Conservation (phyloP, 2,888 invertebrate genomes). For the Serrognathus titanus region DNA sequence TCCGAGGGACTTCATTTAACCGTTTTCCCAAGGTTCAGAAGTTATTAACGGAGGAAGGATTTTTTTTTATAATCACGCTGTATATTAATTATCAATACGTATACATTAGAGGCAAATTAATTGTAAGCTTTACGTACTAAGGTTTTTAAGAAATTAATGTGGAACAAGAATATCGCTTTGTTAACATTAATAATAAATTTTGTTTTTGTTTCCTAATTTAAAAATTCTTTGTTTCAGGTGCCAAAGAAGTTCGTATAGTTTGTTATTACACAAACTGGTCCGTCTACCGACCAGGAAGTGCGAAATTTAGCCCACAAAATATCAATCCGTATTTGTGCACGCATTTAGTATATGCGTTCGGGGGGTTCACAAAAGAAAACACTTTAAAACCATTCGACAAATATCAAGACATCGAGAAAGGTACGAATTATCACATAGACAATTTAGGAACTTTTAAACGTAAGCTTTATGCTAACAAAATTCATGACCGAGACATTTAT, state of each 20-base stretch:
- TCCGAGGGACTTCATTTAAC: too few species aligned
- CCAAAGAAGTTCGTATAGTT: constrained; percentile 71
- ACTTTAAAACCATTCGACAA: constrained; percentile 90
- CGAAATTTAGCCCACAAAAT: constrained; percentile 88
- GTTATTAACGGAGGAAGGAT: too few species aligned
- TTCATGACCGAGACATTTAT: too few species aligned
- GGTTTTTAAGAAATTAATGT: too few species aligned
- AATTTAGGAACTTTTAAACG: background rate
- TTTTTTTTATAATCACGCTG: too few species aligned
- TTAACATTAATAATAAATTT: too few species aligned
- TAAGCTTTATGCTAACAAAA: too few species aligned
- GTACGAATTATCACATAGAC: constrained; percentile 50
- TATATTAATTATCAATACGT: too few species aligned
- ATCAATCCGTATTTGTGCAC: constrained; percentile 94
- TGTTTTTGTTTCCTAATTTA: background rate
- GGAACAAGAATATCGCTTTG: too few species aligned
- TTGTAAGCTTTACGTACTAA: too few species aligned
- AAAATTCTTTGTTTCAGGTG: constrained; percentile 40
- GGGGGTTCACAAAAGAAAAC: constrained; percentile 88
- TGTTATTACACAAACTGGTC: constrained; percentile 96
- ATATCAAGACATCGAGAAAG: constrained; percentile 94
- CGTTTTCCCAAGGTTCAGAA: too few species aligned
- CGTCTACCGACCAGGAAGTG: constrained; percentile 84
- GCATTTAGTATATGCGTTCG: constrained; percentile 90
- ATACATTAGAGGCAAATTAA: too few species aligned